phyloP scores from a whole-genome alignment of 2,888 invertebrate genomes.

The Elysia crispata region DNA sequence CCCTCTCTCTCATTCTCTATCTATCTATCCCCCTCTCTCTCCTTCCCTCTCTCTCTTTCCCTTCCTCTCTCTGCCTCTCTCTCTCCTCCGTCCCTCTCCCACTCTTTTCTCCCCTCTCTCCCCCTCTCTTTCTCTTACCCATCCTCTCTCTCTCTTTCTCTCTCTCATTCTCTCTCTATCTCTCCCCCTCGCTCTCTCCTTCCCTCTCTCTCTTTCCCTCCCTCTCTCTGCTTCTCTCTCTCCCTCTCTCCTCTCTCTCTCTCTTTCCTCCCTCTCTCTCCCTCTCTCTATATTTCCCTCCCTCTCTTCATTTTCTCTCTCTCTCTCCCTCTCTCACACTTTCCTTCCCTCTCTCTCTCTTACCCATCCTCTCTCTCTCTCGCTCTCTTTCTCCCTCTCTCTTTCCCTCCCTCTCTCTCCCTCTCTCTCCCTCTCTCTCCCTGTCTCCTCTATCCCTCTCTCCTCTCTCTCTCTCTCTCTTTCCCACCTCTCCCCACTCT shows the following conservation, averaged over 20 bases:
- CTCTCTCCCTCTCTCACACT: too few species aligned
- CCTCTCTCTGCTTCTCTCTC: neutral
- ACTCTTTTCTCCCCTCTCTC: neutral
- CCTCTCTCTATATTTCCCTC: neutral
- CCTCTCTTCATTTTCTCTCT: neutral
- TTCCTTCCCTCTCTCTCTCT: too few species aligned
- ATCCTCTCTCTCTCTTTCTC: too few species aligned
- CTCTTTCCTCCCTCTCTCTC: neutral
- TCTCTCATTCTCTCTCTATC: too few species aligned
- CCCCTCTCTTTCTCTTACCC: too few species aligned
- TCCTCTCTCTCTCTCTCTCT: neutral
- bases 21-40: neutral
- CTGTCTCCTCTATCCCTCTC: neutral
- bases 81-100: constrained; percentile 15
- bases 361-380: neutral
- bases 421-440: neutral
- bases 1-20: constrained; percentile 10
- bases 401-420: neutral
- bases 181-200: too few species aligned
- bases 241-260: too few species aligned
- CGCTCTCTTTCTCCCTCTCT: neutral
- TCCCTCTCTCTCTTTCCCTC: neutral
- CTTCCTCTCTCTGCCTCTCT: constrained; percentile 14
- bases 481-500: constrained; percentile 12
- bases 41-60: constrained; percentile 20